Conservation (phyloP, 2,113 vertebrate genomes). For the Montifringilla adamsi region DNA sequence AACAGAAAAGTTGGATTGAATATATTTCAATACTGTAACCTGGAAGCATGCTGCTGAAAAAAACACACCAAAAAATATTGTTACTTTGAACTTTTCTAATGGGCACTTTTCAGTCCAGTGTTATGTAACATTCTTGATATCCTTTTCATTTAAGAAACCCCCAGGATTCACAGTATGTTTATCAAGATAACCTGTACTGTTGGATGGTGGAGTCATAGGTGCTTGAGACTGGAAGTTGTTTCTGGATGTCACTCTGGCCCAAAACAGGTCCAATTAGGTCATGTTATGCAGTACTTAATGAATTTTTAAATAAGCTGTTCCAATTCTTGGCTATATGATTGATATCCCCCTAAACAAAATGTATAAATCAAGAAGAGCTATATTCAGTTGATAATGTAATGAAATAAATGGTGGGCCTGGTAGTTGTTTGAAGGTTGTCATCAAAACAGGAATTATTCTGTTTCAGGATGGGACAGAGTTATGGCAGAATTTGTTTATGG, state of each 20-base stretch:
- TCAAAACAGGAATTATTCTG: neutral
- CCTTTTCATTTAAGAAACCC: neutral
- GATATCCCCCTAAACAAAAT: neutral
- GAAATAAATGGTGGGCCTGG: neutral
- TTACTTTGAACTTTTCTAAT: neutral
- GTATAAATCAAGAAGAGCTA: neutral
- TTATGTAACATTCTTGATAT: neutral
- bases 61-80: neutral
- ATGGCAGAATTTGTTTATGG: neutral
- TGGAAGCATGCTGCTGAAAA: neutral
- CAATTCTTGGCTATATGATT: neutral
- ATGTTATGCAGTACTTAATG: neutral
- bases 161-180: neutral
- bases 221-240: neutral
- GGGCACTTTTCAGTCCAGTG: neutral
- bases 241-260: neutral
- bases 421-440: neutral
- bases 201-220: neutral
- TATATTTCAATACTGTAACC: neutral
- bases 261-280: neutral
- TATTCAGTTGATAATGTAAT: neutral
- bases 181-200: neutral
- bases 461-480: neutral
- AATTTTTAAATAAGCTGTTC: neutral
- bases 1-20: neutral